Percentiles rank a stretch among this genome's conserved stretches.
Evolutionary conservation across 2,888 invertebrate genomes (phyloP).

Genomic region (Phortica okadai): DNA sequence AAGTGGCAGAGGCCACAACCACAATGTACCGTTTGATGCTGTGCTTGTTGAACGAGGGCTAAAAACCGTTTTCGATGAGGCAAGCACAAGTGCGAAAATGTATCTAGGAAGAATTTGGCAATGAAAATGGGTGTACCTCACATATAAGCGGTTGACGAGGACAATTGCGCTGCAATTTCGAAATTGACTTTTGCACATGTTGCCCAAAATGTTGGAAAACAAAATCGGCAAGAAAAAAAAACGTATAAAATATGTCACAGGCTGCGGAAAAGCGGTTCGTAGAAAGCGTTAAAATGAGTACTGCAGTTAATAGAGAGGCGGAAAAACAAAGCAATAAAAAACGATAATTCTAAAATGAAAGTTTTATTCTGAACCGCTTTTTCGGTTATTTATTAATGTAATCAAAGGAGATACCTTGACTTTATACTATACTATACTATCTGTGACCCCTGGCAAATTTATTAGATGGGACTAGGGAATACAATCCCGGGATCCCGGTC

Average conservation of each 20-base stretch:
- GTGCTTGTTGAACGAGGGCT: background rate
- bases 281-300: background rate
- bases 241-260: background rate
- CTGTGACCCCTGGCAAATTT: too few relatives aligned
- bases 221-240: background rate
- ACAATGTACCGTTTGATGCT: background rate
- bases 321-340: too few relatives aligned
- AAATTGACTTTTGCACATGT: slow-evolving; percentile 72
- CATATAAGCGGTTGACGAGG: slow-evolving; percentile 39
- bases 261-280: background rate
- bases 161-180: slow-evolving; percentile 59
- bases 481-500: too few relatives aligned
- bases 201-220: slow-evolving; percentile 41
- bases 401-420: too few relatives aligned
- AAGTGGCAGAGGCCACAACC: background rate
- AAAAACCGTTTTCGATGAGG: slow-evolving; percentile 16
- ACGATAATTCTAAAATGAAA: too few relatives aligned
- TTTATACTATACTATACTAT: too few relatives aligned
- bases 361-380: too few relatives aligned
- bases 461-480: too few relatives aligned
- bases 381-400: too few relatives aligned
- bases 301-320: too few relatives aligned
- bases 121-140: background rate
- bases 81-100: slow-evolving; percentile 22
- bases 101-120: background rate